These are phyloP conservation scores for Polypedilum pembai DNA, from an alignment of 1,140 invertebrate species.

Conservation along the genomic window DNA sequence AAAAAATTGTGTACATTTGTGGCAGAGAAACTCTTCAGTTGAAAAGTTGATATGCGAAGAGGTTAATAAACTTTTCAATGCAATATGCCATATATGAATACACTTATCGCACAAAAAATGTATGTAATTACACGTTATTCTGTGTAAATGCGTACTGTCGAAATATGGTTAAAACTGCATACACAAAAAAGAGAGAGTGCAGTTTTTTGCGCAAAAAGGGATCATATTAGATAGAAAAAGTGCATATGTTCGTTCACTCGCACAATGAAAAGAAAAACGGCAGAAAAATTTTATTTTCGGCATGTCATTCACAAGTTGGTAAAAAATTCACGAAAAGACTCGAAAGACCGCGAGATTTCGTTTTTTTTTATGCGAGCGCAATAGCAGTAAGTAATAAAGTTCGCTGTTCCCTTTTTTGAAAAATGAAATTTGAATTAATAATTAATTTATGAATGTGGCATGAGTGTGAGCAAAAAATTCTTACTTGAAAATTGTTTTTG, in stretches of 20 bases:
- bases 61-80: conserved; percentile 27
- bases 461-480: too few relatives aligned
- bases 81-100: conserved; percentile 1
- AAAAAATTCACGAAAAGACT: not conserved
- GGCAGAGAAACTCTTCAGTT: not conserved
- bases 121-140: conserved; percentile 31
- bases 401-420: too few relatives aligned
- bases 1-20: not conserved
- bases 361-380: too few relatives aligned
- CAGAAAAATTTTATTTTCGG: not conserved
- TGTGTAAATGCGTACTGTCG: conserved; percentile 34
- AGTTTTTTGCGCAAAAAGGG: conserved; percentile 8
- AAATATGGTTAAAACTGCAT: not conserved
- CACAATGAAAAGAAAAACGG: not conserved
- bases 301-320: conserved; percentile 21
- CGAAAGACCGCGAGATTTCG: too few relatives aligned
- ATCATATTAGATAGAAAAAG: not conserved
- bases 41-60: conserved; percentile 21
- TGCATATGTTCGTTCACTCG: not conserved
- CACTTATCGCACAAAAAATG: conserved; percentile 9
- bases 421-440: too few relatives aligned
- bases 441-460: too few relatives aligned
- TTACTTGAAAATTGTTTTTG: conserved; percentile 13
- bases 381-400: too few relatives aligned
- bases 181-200: not conserved